Evolutionary conservation across 2,797 vertebrate species (phyloP).

Genomic region (Tolypeutes matacus): DNA sequence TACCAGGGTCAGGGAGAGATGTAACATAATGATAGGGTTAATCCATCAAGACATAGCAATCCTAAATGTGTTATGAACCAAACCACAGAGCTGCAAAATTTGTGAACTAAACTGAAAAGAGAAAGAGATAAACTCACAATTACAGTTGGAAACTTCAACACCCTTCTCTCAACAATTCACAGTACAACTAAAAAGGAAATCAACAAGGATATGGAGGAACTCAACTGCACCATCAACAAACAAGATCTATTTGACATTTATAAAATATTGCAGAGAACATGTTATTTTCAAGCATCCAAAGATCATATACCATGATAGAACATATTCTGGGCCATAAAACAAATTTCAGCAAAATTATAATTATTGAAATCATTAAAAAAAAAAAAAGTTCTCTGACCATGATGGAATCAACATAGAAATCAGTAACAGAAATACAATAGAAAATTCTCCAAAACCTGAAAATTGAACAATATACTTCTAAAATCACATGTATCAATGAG

Average conservation of each 20-base stretch:
- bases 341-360: not conserved
- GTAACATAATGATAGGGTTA: not conserved
- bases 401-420: not conserved
- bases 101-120: not conserved
- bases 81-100: not conserved
- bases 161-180: not conserved
- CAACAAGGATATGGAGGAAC: not conserved
- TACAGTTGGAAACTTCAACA: not conserved
- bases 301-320: not conserved
- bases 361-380: not conserved
- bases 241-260: not conserved
- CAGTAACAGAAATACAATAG: not conserved
- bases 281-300: not conserved
- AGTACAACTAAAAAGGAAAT: not conserved
- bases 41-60: not conserved
- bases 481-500: not conserved
- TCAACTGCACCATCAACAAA: not conserved
- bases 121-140: not conserved
- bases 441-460: not conserved
- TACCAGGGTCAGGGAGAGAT: not conserved
- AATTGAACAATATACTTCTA: not conserved
- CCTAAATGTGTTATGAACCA: not conserved
- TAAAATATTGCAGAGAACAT: not conserved
- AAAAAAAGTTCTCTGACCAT: not conserved
- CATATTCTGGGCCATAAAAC: not conserved